Evolutionary conservation across 2,888 invertebrate species (phyloP), one percentile per base, ranked within the genome.

Genomic region (Geophilus truncorum): DNA sequence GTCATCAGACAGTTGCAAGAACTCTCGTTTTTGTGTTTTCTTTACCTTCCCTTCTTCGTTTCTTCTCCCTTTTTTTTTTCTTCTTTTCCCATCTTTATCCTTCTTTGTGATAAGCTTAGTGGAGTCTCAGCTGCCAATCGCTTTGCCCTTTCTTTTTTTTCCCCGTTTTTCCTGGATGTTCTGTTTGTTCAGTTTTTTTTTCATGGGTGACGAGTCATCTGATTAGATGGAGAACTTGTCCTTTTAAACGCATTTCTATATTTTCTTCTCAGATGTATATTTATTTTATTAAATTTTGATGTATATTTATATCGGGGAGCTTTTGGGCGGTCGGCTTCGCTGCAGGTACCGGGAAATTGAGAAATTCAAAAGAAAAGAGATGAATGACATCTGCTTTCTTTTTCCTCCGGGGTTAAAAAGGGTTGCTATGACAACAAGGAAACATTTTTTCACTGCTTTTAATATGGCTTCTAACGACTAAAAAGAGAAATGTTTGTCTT

Each of bases 211-310:
- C 70, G 70, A 70, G 70, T 70, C 70, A 70, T 70, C 70, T 70
- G 70, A 70, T 70, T 70, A 70, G 70, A 70, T 70, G 70, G 70
- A 70, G 70, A 70, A 70, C 70, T 25, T 70, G 70, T 70, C 70
- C 10, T 10, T 51, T 28, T 70, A 70, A 70, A 70, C 25, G 70
- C 25, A 25, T 25, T 70, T 70, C 5, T 70, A 12, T 70, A 12
- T 70, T 23, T 21, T 23, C 12, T 10, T 62, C 3, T 25, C 6
- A n/a, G n/a, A 45, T 45, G n/a, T 62, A 25, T 62, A 25, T 62
- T 25, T 70, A 12, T 1, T 25, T 28, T 70, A 25, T 12, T 28
- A n/a, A n/a, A n/a, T 70, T 70, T 70, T 28, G 12, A 10, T 25
- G 15, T 6, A 70, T 12, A 25, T 70, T n/a, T 70, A 23, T 25